Conservation (phyloP, 1,140 invertebrate species). For the Nephotettix cincticeps region DNA sequence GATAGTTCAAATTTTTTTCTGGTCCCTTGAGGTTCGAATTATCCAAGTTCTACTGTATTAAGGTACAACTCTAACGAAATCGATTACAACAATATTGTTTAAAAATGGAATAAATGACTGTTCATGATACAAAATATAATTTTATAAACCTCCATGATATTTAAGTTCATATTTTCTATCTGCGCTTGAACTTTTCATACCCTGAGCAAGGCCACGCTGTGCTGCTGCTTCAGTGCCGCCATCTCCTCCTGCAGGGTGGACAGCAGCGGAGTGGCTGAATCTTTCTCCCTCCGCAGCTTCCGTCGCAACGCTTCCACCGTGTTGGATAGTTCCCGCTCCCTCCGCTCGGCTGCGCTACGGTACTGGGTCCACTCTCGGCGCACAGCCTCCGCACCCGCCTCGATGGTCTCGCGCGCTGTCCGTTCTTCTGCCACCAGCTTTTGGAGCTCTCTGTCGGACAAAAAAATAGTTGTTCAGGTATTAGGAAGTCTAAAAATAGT, state of each 20-base stretch:
- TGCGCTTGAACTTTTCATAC: slow-evolving; percentile 43
- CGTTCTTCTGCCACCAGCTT: slow-evolving; percentile 62
- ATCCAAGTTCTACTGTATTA: no score
- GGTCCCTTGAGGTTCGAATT: no score
- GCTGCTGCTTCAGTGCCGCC: slow-evolving; percentile 66
- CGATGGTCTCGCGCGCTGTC: slow-evolving; percentile 60
- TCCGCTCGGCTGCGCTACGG: slow-evolving; percentile 53
- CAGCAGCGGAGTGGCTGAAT: slow-evolving; percentile 61
- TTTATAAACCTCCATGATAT: no score
- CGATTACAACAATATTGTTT: no score
- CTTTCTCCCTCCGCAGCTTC: slow-evolving; percentile 60
- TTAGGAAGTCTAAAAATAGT: no score
- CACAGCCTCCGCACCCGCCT: slow-evolving; percentile 55
- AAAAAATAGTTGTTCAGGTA: no score
- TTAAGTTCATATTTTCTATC: no score
- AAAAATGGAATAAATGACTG: no score
- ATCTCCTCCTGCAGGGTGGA: slow-evolving; percentile 70
- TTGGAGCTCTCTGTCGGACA: slow-evolving; percentile 58
- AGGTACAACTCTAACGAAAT: no score
- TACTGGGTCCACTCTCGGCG: slow-evolving; percentile 46
- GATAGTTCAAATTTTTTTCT: no score
- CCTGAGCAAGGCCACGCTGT: slow-evolving; percentile 62
- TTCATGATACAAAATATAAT: no score
- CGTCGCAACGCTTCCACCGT: slow-evolving; percentile 64
- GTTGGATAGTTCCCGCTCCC: slow-evolving; percentile 58